Conservation (phyloP, 1,140 invertebrate genomes). For the Drosophila pectinifera region DNA sequence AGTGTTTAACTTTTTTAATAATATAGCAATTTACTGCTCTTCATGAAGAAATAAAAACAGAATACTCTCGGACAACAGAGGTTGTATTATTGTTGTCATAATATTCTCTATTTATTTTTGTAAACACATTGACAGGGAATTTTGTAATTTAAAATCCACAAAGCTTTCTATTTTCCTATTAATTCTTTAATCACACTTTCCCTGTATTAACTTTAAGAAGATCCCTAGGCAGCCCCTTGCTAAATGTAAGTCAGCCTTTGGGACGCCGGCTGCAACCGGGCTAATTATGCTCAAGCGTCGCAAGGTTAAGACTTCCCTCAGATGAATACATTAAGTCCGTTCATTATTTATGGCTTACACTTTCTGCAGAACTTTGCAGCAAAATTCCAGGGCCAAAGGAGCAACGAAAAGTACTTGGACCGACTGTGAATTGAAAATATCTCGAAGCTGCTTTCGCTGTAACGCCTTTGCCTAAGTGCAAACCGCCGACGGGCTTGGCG, state of each 20-base stretch:
- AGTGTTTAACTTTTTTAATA: background rate
- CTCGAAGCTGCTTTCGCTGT: conserved; percentile 64
- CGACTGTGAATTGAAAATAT: conserved; percentile 55
- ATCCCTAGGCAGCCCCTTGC: too few species aligned
- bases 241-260: conserved; percentile 5
- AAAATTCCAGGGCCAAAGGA: conserved; percentile 16
- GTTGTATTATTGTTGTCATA: too few species aligned
- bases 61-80: too few species aligned
- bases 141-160: too few species aligned
- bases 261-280: background rate
- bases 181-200: background rate
- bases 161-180: background rate
- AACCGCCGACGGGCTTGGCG: conserved; percentile 38
- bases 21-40: background rate
- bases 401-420: conserved; percentile 15
- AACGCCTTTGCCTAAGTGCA: conserved; percentile 60
- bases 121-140: too few species aligned
- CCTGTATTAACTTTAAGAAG: background rate
- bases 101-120: too few species aligned
- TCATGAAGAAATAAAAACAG: too few species aligned
- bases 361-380: conserved; percentile 31
- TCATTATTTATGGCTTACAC: conserved; percentile 48
- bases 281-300: conserved; percentile 33
- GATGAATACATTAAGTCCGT: conserved; percentile 45
- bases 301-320: conserved; percentile 28